Percentiles rank a stretch among this genome's conserved stretches.
Conservation (phyloP, 2,888 invertebrate genomes). For the Sclerodermus sp. region DNA sequence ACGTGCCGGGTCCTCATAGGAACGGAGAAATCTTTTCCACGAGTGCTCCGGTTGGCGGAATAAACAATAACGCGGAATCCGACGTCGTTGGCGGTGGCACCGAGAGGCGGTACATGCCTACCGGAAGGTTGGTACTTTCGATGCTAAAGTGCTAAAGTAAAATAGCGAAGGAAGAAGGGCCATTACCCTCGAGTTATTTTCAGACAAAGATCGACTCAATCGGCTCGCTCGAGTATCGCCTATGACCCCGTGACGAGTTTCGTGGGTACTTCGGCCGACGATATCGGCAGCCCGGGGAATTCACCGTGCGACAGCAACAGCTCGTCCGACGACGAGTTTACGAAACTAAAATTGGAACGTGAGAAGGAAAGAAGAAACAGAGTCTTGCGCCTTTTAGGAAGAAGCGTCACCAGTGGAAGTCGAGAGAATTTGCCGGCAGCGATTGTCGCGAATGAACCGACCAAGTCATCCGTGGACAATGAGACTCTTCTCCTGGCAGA, state of each 20-base stretch:
- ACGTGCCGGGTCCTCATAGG: slow-evolving; percentile 60
- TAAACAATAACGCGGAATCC: not conserved
- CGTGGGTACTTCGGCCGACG: slow-evolving; percentile 25
- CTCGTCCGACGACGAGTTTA: slow-evolving; percentile 67
- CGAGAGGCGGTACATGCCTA: slow-evolving; percentile 3
- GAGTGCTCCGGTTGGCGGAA: slow-evolving; percentile 41
- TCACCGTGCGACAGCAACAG: slow-evolving; percentile 29
- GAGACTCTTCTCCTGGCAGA: slow-evolving; percentile 43
- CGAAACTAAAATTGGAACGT: slow-evolving; percentile 68
- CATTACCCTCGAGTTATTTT: no score
- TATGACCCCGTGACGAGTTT: slow-evolving; percentile 34
- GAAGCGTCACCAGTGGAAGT: slow-evolving; percentile 62
- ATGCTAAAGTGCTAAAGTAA: no score
- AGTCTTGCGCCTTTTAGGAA: slow-evolving; percentile 65
- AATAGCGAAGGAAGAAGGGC: no score
- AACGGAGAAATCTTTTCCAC: slow-evolving; percentile 41
- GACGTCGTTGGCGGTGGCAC: not conserved
- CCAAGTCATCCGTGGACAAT: slow-evolving; percentile 19
- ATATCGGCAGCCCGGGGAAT: slow-evolving; percentile 32
- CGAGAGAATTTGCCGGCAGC: not conserved
- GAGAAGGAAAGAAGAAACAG: slow-evolving; percentile 70
- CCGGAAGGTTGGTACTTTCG: no score
- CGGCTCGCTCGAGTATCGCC: slow-evolving; percentile 33
- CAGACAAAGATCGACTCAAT: slow-evolving; percentile 39
- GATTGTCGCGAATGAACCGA: not conserved